A percentile compares a stretch with the other conserved stretches of the same genome.
phyloP scores from a whole-genome alignment of 2,888 invertebrate species.

The Bombyx huttoni region DNA sequence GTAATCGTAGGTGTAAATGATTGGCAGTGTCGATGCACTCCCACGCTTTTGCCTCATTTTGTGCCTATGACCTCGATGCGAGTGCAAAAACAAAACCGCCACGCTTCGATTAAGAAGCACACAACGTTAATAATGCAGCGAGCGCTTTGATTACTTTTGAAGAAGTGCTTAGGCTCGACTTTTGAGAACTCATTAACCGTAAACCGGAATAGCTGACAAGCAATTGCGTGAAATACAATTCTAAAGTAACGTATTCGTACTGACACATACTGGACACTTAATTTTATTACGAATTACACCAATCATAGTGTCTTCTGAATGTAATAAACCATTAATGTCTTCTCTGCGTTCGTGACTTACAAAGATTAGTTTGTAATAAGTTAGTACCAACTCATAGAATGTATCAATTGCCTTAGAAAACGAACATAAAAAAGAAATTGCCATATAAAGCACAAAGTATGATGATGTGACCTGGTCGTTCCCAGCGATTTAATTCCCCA shows the following conservation, averaged over 20 bases:
- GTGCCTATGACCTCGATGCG: constrained; percentile 31
- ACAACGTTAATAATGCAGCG: neutral
- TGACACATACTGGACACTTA: no score
- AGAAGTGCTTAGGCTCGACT: neutral
- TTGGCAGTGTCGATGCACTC: constrained; percentile 31
- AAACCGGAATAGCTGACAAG: neutral
- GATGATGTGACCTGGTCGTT: constrained; percentile 9
- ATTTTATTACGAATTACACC: no score
- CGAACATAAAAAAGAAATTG: no score
- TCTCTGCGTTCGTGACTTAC: no score
- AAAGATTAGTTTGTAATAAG: no score
- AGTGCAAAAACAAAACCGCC: constrained; percentile 17
- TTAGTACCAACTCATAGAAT: no score
- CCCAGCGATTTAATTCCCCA: constrained; percentile 13
- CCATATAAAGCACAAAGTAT: neutral
- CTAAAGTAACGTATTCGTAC: neutral
- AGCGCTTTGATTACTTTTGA: neutral
- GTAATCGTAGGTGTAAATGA: constrained; percentile 21
- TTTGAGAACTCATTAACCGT: neutral
- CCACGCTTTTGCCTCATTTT: constrained; percentile 42
- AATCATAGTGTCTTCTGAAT: no score
- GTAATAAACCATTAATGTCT: no score
- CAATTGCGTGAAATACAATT: neutral
- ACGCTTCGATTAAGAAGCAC: neutral
- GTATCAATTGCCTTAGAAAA: no score